Evolutionary conservation across 1,140 invertebrate genomes (phyloP).

Genomic region (Drosophila tsacasi): DNA sequence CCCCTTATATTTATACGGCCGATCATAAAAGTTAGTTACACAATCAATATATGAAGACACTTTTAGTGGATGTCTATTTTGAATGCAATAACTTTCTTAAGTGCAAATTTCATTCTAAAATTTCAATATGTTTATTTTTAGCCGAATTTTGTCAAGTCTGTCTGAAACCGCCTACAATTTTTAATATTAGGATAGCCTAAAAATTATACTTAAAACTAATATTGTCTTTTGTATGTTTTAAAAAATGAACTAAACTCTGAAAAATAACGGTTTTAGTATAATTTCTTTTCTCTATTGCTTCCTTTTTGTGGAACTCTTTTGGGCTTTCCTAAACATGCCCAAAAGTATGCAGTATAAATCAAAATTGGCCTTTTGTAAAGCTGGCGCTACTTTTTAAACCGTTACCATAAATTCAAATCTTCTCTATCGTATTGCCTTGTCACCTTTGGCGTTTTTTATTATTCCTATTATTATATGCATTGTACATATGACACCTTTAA

Average conservation of each 20-base stretch:
- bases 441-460: background rate
- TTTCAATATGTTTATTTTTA: too few relatives aligned
- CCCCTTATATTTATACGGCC: background rate
- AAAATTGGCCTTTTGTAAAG: background rate
- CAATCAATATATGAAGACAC: too few relatives aligned
- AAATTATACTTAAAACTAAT: background rate
- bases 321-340: background rate
- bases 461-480: too few relatives aligned
- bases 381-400: background rate
- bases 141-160: too few relatives aligned
- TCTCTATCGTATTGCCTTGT: background rate
- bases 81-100: too few relatives aligned
- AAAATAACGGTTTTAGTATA: background rate
- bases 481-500: slow-evolving; percentile 11
- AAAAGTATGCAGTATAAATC: slow-evolving; percentile 11
- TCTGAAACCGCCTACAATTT: too few relatives aligned
- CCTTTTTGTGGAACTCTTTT: background rate
- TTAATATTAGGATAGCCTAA: too few relatives aligned
- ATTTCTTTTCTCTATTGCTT: background rate
- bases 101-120: too few relatives aligned
- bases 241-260: too few relatives aligned
- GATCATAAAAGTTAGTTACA: slow-evolving; percentile 21
- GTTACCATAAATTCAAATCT: background rate
- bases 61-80: too few relatives aligned
- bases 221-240: background rate